Evolutionary conservation across 1,140 invertebrate genomes (phyloP).

Genomic region (Magallana gigas): DNA sequence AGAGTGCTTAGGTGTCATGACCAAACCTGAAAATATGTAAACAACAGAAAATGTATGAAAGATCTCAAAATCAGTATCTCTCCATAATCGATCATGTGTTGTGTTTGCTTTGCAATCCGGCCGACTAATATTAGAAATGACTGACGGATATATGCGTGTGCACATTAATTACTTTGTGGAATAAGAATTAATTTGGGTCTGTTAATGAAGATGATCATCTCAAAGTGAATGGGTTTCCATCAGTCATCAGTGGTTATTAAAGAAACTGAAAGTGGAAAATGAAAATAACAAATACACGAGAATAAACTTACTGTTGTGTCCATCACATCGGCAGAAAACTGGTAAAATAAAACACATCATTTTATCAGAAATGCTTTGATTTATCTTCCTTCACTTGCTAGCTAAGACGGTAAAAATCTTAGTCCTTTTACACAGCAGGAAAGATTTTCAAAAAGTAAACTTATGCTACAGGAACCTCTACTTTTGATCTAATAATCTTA

Average conservation of each 20-base stretch:
- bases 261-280: conserved; percentile 26
- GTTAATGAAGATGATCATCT: not conserved
- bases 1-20: too few species aligned
- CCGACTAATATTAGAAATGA: not conserved
- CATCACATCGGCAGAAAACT: conserved; percentile 50
- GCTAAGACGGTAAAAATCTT: too few species aligned
- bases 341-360: conserved; percentile 40
- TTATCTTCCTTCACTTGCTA: too few species aligned
- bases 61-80: too few species aligned
- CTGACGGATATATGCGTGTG: not conserved
- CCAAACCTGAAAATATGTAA: too few species aligned
- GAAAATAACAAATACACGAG: conserved; percentile 23
- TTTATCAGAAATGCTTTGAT: not conserved
- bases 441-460: not conserved
- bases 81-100: too few species aligned
- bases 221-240: conserved; percentile 6
- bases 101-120: too few species aligned
- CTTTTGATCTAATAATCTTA: not conserved
- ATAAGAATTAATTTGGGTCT: not conserved
- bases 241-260: not conserved
- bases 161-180: conserved; percentile 7
- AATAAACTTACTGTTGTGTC: conserved; percentile 48
- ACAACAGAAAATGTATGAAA: too few species aligned
- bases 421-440: not conserved
- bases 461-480: not conserved